Base-by-base conservation (phyloP, 30 jellyfish, hydroid and myxozoan species). In the Rhopilema esculentum region DNA sequence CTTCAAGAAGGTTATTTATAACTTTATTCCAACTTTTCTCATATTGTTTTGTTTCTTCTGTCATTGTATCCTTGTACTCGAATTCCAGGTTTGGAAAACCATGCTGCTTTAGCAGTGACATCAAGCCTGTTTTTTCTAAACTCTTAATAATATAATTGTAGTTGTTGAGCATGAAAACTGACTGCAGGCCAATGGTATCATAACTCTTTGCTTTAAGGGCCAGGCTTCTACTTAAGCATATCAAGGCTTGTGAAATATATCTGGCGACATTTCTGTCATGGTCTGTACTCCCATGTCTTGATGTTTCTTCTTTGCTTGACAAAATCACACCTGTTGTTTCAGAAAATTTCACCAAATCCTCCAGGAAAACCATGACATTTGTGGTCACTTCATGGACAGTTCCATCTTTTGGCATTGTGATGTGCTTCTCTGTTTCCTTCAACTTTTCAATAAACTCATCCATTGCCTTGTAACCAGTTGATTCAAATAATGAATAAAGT, bases 331-430 rank as follows among this genome's bases (percentile, higher is more conserved):
- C 98, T 29, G 96, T 85, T 24, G 98, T 94, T 71, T 94, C 97
- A 0, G 88, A 69, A 33, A 49, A 94, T 69, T 80, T 83, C 76
- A 89, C 88, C 88, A 94, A 61, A 72, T 94, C 98, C 66, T 94
- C 98, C 24, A 94, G 84, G 70, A 77, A 94, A 8, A 94, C 96
- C 92, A 90, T 89, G 29, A 94, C 98, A 75, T 92, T 92, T 7
- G 97, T 92, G 22, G 98, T 92, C 19, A 92, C 91, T 65, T 92
- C 94, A 66, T 92, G 98, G 7, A 92, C 98, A 0, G 98, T 92
- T 0, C 98, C 98, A 83, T 92, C 98, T 87, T 82, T 92, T 17
- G 98, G 98, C 98, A 87, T 92, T 18, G 86, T 83, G 49, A 88
- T 91, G 86, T 82, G 97, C 88, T 93, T 93, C 63, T 89, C 98